phyloP scores from a whole-genome alignment of 2,888 invertebrate genomes.

The Hipparchia semele region DNA sequence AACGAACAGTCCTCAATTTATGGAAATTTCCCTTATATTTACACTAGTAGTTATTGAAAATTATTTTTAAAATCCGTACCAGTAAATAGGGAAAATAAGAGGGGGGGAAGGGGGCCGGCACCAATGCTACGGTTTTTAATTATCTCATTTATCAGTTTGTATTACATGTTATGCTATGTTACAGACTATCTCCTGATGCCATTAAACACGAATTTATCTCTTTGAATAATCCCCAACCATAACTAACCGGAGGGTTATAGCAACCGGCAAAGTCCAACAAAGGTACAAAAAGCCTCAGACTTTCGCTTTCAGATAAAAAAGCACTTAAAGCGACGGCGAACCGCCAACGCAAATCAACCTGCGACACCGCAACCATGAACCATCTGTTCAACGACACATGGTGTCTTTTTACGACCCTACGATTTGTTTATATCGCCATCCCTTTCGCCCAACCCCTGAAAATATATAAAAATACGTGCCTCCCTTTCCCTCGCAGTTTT shows the following conservation, averaged over 20 bases:
- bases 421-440: slow-evolving; percentile 73
- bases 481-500: slow-evolving; percentile 63
- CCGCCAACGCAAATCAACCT: slow-evolving; percentile 40
- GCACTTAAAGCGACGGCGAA: slow-evolving; percentile 32
- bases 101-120: too few relatives aligned
- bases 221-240: too few relatives aligned
- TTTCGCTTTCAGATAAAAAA: slow-evolving; percentile 33
- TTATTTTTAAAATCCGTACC: neutral
- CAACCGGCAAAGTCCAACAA: neutral
- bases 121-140: too few relatives aligned
- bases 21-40: slow-evolving; percentile 11
- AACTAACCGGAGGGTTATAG: neutral
- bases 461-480: slow-evolving; percentile 34
- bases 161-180: too few relatives aligned
- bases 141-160: too few relatives aligned
- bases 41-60: neutral
- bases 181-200: too few relatives aligned
- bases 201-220: too few relatives aligned
- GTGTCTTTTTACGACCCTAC: slow-evolving; percentile 67
- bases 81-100: too few relatives aligned
- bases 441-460: slow-evolving; percentile 45
- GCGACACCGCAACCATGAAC: slow-evolving; percentile 57
- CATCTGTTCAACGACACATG: slow-evolving; percentile 79
- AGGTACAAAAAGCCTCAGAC: slow-evolving; percentile 9
- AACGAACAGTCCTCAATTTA: slow-evolving; percentile 2